Conservation (phyloP, 2,797 vertebrate species). For the Siniperca obscura region DNA sequence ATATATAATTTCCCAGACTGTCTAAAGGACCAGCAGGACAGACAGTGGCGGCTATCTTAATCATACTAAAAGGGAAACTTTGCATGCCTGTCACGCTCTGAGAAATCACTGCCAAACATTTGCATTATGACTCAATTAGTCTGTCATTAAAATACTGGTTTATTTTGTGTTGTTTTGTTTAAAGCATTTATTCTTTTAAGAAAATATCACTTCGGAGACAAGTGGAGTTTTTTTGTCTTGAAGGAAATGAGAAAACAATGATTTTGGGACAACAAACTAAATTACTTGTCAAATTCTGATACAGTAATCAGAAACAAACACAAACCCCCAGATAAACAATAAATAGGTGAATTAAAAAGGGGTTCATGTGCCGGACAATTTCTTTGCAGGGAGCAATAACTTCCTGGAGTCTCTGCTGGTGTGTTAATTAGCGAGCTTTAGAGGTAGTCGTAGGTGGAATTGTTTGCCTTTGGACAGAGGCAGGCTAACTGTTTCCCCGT, state of each 20-base stretch:
- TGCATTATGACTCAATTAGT: conserved; percentile 6
- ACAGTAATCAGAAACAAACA: not conserved
- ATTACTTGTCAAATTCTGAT: not conserved
- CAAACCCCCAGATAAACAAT: not conserved
- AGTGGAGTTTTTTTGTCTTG: not conserved
- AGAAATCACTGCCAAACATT: not conserved
- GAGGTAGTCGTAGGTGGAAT: no score
- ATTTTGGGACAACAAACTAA: not conserved
- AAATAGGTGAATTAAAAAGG: not conserved
- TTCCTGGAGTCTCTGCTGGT: no score
- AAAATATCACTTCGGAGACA: not conserved
- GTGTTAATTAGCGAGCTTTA: no score
- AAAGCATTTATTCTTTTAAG: not conserved
- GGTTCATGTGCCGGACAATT: not conserved
- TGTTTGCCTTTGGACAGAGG: not conserved
- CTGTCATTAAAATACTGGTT: no score
- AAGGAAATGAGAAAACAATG: not conserved
- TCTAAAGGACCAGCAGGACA: conserved; percentile 2
- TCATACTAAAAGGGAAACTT: not conserved
- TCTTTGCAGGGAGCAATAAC: not conserved
- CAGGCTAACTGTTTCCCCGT: not conserved
- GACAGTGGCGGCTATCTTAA: not conserved
- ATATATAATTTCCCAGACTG: not conserved
- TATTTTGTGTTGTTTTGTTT: not conserved
- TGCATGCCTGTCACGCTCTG: conserved; percentile 3